phyloP scores from a whole-genome alignment of 2,113 vertebrate genomes.

The Ibidorhyncha struthersii region DNA sequence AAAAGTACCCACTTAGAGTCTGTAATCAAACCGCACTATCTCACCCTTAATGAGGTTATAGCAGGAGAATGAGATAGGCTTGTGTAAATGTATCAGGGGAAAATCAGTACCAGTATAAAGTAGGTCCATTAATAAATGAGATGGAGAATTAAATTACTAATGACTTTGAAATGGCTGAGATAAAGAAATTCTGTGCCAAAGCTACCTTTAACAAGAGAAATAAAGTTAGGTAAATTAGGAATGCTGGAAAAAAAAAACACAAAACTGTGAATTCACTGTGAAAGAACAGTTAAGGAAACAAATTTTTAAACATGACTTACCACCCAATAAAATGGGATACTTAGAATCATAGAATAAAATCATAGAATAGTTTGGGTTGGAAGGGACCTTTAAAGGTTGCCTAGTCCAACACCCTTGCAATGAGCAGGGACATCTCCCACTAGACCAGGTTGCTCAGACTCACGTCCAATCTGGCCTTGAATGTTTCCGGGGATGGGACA shows the following conservation, averaged over 20 bases:
- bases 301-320: neutral
- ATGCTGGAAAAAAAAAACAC: neutral
- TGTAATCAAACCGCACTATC: neutral
- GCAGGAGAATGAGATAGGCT: neutral
- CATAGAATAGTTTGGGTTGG: neutral
- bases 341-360: neutral
- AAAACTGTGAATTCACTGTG: neutral
- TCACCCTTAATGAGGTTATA: neutral
- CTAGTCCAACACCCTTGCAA: neutral
- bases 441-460: neutral
- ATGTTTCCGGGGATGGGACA: neutral
- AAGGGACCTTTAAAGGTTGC: neutral
- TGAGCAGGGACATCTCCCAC: neutral
- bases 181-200: slow-evolving; percentile 25
- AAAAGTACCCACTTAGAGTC: neutral
- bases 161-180: slow-evolving; percentile 31
- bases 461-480: neutral
- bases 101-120: slow-evolving; percentile 2
- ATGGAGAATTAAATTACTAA: slow-evolving; percentile 42
- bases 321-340: neutral
- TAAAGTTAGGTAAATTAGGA: neutral
- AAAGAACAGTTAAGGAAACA: neutral
- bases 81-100: neutral
- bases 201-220: neutral
- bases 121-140: slow-evolving; percentile 45